phyloP scores from a whole-genome alignment of 2,888 invertebrate species.

The Disparrhopalites patrizii region DNA sequence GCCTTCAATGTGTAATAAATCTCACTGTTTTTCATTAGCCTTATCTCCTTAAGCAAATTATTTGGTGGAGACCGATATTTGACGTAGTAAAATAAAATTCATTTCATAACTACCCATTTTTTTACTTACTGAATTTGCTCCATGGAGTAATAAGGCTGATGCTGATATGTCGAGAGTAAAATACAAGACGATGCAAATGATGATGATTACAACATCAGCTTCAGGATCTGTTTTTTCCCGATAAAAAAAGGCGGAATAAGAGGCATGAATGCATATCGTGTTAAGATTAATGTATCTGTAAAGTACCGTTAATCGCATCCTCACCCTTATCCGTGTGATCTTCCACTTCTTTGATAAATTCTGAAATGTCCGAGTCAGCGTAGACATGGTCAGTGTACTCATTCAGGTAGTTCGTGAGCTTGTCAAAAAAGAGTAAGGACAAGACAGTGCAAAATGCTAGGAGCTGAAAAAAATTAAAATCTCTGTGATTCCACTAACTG shows the following conservation, averaged over 20 bases:
- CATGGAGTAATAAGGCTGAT: background rate
- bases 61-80: background rate
- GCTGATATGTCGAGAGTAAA: background rate
- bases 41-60: background rate
- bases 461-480: background rate
- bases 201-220: background rate
- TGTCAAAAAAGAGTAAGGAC: slow-evolving; percentile 7
- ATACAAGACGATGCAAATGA: background rate
- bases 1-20: background rate
- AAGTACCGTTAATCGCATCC: background rate
- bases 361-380: background rate
- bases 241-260: background rate
- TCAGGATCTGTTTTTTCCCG: background rate
- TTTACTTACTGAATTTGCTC: background rate
- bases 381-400: background rate
- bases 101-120: background rate
- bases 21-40: background rate
- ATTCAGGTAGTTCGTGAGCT: background rate
- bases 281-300: background rate
- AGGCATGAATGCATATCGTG: too few relatives aligned
- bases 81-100: background rate
- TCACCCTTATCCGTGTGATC: background rate
- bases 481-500: background rate
- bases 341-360: background rate
- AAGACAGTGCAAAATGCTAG: slow-evolving; percentile 4